These are phyloP conservation scores for Aethina tumida DNA, from an alignment of 1,140 invertebrate genomes.

Conservation along the genomic window DNA sequence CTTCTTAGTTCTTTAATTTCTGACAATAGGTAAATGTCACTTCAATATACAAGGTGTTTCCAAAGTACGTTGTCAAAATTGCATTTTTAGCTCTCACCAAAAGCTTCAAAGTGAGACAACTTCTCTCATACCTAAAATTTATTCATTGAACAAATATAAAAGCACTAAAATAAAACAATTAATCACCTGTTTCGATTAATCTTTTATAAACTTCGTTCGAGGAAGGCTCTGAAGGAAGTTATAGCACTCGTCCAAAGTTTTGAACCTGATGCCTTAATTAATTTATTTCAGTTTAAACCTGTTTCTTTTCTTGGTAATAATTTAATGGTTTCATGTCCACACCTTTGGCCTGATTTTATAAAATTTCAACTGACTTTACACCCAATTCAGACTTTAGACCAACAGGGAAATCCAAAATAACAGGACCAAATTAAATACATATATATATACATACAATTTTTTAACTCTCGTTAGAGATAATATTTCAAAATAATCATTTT, in stretches of 20 bases:
- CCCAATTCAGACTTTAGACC: conserved; percentile 72
- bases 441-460: too few species aligned
- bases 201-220: conserved; percentile 69
- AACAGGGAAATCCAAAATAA: too few species aligned
- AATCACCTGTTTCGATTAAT: conserved; percentile 59
- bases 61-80: too few species aligned
- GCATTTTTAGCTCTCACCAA: conserved; percentile 77
- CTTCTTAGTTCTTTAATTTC: too few species aligned
- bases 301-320: conserved; percentile 68
- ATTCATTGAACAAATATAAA: too few species aligned
- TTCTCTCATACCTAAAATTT: conserved; percentile 67
- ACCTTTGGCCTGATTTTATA: conserved; percentile 70
- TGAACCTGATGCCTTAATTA: conserved; percentile 92
- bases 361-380: conserved; percentile 67
- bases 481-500: too few species aligned
- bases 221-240: conserved; percentile 74
- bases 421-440: too few species aligned
- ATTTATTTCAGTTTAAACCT: conserved; percentile 94
- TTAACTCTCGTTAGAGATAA: too few species aligned
- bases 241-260: conserved; percentile 61
- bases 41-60: too few species aligned
- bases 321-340: conserved; percentile 63
- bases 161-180: too few species aligned
- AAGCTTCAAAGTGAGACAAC: conserved; percentile 78
- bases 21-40: too few species aligned